Evolutionary conservation across 2,797 vertebrate genomes (phyloP).

Genomic region (Pseudotriccus pelzelni): DNA sequence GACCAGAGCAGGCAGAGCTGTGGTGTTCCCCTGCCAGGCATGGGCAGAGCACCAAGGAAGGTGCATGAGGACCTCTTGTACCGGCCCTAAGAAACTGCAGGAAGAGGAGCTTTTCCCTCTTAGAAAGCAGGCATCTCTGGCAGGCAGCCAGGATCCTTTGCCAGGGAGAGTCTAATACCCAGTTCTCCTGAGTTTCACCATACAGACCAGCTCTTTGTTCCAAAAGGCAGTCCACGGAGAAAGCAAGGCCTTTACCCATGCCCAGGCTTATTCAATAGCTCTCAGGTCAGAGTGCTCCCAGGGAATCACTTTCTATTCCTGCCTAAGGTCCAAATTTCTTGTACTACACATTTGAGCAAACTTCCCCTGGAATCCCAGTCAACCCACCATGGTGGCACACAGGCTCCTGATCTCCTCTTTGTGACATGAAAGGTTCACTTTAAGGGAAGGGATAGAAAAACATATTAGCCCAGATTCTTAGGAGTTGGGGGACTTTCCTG

Average conservation of each 20-base stretch:
- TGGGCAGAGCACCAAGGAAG: background rate
- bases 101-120: background rate
- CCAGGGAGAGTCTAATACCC: background rate
- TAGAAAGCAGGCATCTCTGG: background rate
- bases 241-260: background rate
- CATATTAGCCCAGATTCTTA: background rate
- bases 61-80: background rate
- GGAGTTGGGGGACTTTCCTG: slow-evolving; percentile 1
- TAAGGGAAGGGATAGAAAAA: background rate
- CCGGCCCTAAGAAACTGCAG: background rate
- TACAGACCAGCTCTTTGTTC: background rate
- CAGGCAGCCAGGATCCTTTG: background rate
- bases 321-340: background rate
- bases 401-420: background rate
- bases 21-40: background rate
- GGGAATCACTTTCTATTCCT: slow-evolving; percentile 27
- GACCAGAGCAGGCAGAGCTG: background rate
- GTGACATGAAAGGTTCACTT: background rate
- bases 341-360: background rate
- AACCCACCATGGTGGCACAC: background rate
- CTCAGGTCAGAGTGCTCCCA: background rate
- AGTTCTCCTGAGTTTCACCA: background rate
- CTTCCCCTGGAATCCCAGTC: background rate
- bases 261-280: background rate
- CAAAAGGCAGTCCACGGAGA: background rate